These are phyloP conservation scores for Acanthosepion esculentum DNA, from an alignment of 2,888 invertebrate species.

Conservation along the genomic window DNA sequence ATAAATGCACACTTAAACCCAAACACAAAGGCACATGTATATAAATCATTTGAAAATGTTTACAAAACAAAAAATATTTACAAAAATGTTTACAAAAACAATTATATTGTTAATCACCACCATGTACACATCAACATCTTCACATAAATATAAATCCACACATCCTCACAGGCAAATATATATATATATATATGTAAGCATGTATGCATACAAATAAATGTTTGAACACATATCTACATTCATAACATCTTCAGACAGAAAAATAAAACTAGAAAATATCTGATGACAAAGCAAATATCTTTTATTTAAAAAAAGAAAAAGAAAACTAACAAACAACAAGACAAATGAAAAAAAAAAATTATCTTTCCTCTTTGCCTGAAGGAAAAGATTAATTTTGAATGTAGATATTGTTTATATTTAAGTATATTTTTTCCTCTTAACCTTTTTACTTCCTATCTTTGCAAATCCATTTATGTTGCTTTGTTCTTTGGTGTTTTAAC, in stretches of 20 bases:
- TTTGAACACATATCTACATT: background rate
- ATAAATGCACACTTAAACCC: too few relatives aligned
- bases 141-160: too few relatives aligned
- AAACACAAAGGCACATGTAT: too few relatives aligned
- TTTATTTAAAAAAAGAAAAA: background rate
- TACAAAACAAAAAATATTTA: too few relatives aligned
- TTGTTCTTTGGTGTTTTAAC: too few relatives aligned
- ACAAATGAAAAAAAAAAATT: background rate
- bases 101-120: too few relatives aligned
- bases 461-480: too few relatives aligned
- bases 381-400: conserved; percentile 18
- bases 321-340: background rate
- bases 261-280: background rate
- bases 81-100: too few relatives aligned
- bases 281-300: background rate
- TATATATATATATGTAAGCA: background rate
- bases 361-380: background rate
- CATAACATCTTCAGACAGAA: background rate
- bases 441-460: too few relatives aligned
- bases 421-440: background rate
- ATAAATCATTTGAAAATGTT: too few relatives aligned
- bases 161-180: too few relatives aligned
- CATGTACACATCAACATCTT: too few relatives aligned
- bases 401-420: background rate
- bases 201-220: background rate